Conservation (phyloP, 1,140 invertebrate genomes). For the Rhagoletis pomonella region DNA sequence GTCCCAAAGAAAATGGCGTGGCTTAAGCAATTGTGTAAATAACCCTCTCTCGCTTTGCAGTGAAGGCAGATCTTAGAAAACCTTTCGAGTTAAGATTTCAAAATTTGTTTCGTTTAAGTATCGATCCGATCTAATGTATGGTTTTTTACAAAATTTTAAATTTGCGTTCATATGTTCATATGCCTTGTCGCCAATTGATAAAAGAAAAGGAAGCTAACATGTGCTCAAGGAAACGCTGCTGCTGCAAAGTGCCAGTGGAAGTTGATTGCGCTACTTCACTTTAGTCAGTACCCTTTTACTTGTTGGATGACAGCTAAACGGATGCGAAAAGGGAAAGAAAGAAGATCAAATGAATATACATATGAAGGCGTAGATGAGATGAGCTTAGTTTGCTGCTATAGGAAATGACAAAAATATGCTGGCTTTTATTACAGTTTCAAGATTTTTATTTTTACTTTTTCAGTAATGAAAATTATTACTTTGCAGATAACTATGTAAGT, state of each 20-base stretch:
- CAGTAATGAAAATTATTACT: background rate
- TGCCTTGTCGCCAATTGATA: constrained; percentile 6
- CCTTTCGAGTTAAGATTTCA: too few species aligned
- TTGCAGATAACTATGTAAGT: background rate
- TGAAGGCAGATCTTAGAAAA: too few species aligned
- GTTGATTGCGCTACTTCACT: background rate
- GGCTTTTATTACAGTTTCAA: background rate
- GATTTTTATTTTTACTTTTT: background rate
- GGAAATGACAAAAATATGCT: background rate
- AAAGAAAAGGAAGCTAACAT: constrained; percentile 6
- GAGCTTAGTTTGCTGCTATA: background rate
- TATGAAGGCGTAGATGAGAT: background rate
- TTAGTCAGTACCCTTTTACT: too few species aligned
- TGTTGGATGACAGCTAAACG: background rate
- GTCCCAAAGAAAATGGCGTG: too few species aligned
- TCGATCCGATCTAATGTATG: too few species aligned
- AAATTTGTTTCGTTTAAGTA: too few species aligned
- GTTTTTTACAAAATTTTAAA: too few species aligned
- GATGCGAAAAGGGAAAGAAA: constrained; percentile 1
- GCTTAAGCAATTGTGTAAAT: too few species aligned
- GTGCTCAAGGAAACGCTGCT: constrained; percentile 4
- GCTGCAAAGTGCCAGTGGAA: background rate
- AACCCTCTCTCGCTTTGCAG: too few species aligned
- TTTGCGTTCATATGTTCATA: background rate
- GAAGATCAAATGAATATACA: background rate